Percentiles rank a stretch among this genome's conserved stretches.
These are phyloP conservation scores for Stegostoma tigrinum DNA, from an alignment of 2,113 vertebrate species.

Conservation along the genomic window DNA sequence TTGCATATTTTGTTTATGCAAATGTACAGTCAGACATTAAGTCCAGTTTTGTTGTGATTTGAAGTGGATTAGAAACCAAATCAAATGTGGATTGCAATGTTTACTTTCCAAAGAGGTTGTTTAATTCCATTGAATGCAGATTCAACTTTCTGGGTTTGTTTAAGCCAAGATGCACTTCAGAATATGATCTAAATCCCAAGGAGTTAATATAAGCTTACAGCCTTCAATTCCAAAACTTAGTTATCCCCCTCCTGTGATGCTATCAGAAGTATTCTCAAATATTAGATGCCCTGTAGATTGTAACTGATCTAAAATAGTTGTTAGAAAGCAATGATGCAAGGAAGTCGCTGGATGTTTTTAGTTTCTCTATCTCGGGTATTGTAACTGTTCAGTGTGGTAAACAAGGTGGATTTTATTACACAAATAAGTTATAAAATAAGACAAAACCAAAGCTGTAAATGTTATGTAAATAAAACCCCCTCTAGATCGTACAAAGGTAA, in stretches of 20 bases:
- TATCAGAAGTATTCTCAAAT: background rate
- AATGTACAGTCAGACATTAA: background rate
- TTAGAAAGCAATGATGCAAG: too few relatives aligned
- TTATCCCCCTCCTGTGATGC: background rate
- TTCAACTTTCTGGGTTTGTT: background rate
- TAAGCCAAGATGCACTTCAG: background rate
- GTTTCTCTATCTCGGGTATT: background rate
- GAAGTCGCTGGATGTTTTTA: background rate
- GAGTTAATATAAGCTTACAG: background rate
- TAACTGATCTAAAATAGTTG: background rate
- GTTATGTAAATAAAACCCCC: background rate
- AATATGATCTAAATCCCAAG: background rate
- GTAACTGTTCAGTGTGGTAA: background rate
- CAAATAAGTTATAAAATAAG: background rate
- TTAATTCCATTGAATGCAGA: slow-evolving; percentile 15
- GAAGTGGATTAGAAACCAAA: background rate
- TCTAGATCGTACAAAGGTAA: background rate
- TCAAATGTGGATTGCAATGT: background rate
- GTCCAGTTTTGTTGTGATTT: background rate
- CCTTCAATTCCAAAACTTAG: background rate
- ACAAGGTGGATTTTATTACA: background rate
- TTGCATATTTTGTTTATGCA: background rate
- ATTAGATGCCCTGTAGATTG: background rate
- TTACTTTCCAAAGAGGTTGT: background rate
- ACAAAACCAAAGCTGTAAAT: too few relatives aligned